Evolutionary conservation across 64 coral and sea anemone species (phyloP), one percentile per base, ranked within the genome.

Genomic region (Hydrozoanthus tunicans): DNA sequence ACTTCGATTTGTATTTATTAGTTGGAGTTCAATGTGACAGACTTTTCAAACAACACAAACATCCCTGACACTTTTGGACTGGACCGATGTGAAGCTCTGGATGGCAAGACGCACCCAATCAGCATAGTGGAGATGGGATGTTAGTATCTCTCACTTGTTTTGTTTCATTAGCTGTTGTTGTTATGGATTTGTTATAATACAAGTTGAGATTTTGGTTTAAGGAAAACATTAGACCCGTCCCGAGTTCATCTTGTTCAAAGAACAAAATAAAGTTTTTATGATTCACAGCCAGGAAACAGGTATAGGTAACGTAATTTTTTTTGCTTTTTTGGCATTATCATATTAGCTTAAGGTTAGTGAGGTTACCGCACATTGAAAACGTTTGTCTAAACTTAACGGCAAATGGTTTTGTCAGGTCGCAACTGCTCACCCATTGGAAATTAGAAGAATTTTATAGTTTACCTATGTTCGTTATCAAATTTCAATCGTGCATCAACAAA

Each of bases 11-110:
- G 6, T 86, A 59, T 14, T 77, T 72, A 57, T 4, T 77, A 90
- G 92, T 20, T 73, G 9, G 77, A 80, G 20, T 93, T 79, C 59
- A 92, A 92, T 6, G 79, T 96, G 56, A 81, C 92, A 55, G 91
- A 95, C 9, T 83, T 96, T 25, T 93, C 89, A 54, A 95, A 90
- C 58, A 91, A 94, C 20, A 94, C 97, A 13, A 99, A 99, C 58
- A 96, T 99, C 20, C 62, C 54, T 3, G 84, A 90, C 5, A 89
- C 94, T 3, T 99, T 99, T 81, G 79, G 70, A 73, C 66, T 85
- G 12, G 86, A 93, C 11, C 73, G 80, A 71, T 95, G 94, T 80
- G 60, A 69, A 53, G 15, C 51, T 12, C 59, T 79, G 4, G 93
- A 95, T 89, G 91, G 88, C 11, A 86, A 93, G 78, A 24, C 9